A percentile compares a stretch with the other conserved stretches of the same genome.
These are phyloP conservation scores for Micrastur ruficollis DNA, from an alignment of 2,797 vertebrate species.

Conservation along the genomic window DNA sequence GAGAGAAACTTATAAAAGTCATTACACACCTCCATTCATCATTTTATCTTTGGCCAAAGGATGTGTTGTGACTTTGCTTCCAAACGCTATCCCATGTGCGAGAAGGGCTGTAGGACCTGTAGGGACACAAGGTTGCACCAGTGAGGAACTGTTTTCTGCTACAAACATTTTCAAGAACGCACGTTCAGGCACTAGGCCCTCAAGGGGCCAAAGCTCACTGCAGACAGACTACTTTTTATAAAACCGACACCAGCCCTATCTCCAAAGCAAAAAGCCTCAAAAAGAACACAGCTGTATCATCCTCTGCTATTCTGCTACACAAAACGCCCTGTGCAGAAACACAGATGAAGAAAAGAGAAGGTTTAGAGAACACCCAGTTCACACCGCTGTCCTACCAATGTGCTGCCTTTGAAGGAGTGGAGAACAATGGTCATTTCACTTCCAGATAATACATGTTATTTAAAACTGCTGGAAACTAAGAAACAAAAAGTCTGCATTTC, in stretches of 20 bases:
- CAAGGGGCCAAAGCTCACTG: not conserved
- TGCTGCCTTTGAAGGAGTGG: not conserved
- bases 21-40: constrained; percentile 89
- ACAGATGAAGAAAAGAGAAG: not conserved
- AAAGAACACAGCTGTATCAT: not conserved
- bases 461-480: not conserved
- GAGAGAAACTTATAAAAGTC: not conserved
- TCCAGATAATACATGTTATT: not conserved
- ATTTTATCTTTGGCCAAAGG: constrained; percentile 95
- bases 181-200: not conserved
- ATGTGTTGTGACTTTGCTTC: constrained; percentile 93
- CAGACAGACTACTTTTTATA: not conserved
- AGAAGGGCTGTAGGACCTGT: constrained; percentile 94
- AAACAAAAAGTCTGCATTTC: not conserved
- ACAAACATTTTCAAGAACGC: not conserved
- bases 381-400: not conserved
- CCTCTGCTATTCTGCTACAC: not conserved
- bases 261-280: not conserved
- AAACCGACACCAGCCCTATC: not conserved
- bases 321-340: not conserved
- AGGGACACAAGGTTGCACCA: not conserved
- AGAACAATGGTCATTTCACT: not conserved
- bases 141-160: not conserved
- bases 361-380: not conserved
- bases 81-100: constrained; percentile 91